Conservation (phyloP, 2,888 invertebrate species). For the Apamea epomidion region DNA sequence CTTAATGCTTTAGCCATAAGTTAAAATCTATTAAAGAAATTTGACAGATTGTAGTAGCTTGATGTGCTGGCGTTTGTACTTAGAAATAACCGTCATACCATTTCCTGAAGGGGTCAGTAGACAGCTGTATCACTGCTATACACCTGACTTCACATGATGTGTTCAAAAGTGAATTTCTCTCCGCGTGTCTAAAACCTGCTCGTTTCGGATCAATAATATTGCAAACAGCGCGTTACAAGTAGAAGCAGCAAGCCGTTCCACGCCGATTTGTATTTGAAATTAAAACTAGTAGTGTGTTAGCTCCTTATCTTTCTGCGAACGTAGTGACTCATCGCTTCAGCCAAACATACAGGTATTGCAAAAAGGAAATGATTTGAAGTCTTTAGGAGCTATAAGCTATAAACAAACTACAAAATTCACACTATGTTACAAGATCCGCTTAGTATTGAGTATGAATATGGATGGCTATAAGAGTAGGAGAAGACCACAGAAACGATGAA, state of each 20-base stretch:
- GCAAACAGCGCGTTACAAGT: conserved; percentile 28
- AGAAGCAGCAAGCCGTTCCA: conserved; percentile 19
- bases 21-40: too few relatives aligned
- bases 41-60: too few relatives aligned
- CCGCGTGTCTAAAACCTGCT: neutral
- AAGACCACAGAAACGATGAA: neutral
- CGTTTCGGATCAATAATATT: conserved; percentile 44
- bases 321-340: conserved; percentile 40
- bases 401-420: conserved; percentile 22
- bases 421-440: conserved; percentile 13
- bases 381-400: conserved; percentile 1
- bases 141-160: neutral
- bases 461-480: neutral
- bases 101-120: neutral
- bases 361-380: conserved; percentile 32
- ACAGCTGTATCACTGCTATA: neutral
- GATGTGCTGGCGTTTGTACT: neutral
- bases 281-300: conserved; percentile 40
- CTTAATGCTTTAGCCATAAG: too few relatives aligned
- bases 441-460: neutral
- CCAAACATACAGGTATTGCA: conserved; percentile 25
- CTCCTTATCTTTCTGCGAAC: conserved; percentile 52
- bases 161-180: conserved; percentile 11
- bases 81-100: conserved; percentile 5
- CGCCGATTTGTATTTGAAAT: conserved; percentile 52